Conservation (phyloP, 2,113 vertebrate species). For the Xiphophorus couchianus region DNA sequence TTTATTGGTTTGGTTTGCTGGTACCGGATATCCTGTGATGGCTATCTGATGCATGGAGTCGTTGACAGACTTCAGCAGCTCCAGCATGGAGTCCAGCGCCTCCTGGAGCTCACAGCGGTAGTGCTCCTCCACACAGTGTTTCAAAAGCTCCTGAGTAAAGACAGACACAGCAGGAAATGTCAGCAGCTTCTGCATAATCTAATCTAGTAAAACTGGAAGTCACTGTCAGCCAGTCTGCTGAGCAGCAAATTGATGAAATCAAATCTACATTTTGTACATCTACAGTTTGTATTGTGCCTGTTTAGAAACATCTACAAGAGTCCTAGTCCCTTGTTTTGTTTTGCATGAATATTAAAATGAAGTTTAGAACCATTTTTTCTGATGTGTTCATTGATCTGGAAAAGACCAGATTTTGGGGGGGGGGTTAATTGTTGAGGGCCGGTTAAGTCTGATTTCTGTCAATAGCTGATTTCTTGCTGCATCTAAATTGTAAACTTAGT, state of each 20-base stretch:
- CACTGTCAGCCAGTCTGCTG: background rate
- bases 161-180: conserved; percentile 36
- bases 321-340: background rate
- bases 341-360: background rate
- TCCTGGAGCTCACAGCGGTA: conserved; percentile 87
- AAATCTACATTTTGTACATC: background rate
- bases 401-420: too few species aligned
- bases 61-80: conserved; percentile 95
- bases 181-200: conserved; percentile 11
- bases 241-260: conserved; percentile 9
- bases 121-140: conserved; percentile 85
- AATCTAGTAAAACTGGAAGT: conserved; percentile 8
- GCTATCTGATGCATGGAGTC: conserved; percentile 99
- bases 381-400: too few species aligned
- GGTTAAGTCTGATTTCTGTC: too few species aligned
- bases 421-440: background rate
- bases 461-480: too few species aligned
- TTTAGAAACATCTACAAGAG: background rate
- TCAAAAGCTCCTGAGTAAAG: conserved; percentile 88
- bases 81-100: conserved; percentile 91
- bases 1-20: background rate
- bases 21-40: conserved; percentile 95
- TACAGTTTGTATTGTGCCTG: background rate
- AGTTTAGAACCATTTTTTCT: too few species aligned
- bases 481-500: too few species aligned